These are phyloP conservation scores for Clinocottus analis DNA, from an alignment of 2,113 vertebrate species.

Conservation along the genomic window DNA sequence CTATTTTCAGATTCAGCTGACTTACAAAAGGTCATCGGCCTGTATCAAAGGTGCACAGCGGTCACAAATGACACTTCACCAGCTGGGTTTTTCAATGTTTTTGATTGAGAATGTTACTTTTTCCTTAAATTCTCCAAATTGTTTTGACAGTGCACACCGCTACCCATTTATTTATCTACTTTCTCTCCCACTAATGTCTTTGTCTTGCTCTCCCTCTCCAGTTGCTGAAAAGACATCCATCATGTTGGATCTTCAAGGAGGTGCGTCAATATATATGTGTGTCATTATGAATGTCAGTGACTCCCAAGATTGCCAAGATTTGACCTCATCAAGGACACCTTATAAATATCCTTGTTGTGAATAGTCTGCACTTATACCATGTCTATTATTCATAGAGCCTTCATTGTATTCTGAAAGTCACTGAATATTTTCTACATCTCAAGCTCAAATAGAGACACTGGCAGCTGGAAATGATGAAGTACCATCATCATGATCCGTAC, in stretches of 20 bases:
- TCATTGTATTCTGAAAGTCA: neutral
- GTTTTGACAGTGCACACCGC: constrained; percentile 43
- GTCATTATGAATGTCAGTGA: constrained; percentile 32
- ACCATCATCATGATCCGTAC: neutral
- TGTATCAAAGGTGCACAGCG: constrained; percentile 46
- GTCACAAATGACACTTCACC: constrained; percentile 47
- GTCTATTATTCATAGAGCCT: constrained; percentile 1
- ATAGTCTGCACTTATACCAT: constrained; percentile 6
- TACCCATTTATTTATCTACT: constrained; percentile 37
- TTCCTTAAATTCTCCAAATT: constrained; percentile 47
- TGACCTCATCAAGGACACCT: constrained; percentile 31
- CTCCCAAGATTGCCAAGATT: constrained; percentile 21
- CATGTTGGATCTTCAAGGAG: constrained; percentile 44
- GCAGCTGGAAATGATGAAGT: neutral
- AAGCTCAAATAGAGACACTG: neutral
- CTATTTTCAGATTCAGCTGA: constrained; percentile 42
- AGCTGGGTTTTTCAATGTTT: constrained; percentile 57
- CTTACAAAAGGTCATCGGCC: constrained; percentile 52
- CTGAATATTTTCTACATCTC: neutral
- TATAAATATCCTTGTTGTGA: constrained; percentile 28
- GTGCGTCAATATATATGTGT: too few relatives aligned
- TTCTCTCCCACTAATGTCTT: constrained; percentile 42
- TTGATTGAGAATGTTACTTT: constrained; percentile 62
- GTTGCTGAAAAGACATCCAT: constrained; percentile 41
- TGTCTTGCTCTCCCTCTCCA: constrained; percentile 30